These are phyloP conservation scores for Eristalinus aeneus DNA, from an alignment of 2,888 invertebrate species.

Conservation along the genomic window DNA sequence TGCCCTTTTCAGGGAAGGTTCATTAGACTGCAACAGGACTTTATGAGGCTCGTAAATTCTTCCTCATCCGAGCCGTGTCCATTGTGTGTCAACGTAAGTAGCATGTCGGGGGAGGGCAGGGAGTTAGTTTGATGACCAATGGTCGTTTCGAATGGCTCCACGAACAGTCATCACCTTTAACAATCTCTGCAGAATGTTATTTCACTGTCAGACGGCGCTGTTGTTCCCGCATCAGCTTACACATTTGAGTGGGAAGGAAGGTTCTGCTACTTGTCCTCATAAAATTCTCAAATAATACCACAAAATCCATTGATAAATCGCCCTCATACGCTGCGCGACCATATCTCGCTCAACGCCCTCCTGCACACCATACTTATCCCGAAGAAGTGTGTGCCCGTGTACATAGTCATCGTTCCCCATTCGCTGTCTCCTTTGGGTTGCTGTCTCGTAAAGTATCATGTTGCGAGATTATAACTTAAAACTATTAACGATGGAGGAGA, in stretches of 20 bases:
- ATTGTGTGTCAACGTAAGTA: constrained; percentile 1
- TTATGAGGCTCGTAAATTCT: constrained; percentile 50
- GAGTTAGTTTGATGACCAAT: constrained; percentile 41
- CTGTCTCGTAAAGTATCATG: constrained; percentile 70
- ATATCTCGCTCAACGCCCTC: neutral
- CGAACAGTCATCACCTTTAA: constrained; percentile 51
- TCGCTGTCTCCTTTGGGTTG: constrained; percentile 9
- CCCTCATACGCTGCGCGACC: constrained; percentile 48
- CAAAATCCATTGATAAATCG: constrained; percentile 71
- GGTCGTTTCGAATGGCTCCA: constrained; percentile 44
- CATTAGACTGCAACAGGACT: constrained; percentile 14
- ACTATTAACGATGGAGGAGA: constrained; percentile 62
- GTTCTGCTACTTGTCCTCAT: constrained; percentile 49
- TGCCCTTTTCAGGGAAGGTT: neutral
- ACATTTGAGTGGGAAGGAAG: constrained; percentile 40
- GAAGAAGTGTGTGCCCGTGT: neutral
- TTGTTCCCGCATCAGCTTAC: too few relatives aligned
- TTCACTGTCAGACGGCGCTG: neutral
- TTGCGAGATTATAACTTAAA: constrained; percentile 70
- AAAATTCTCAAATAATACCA: constrained; percentile 66
- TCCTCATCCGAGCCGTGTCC: neutral
- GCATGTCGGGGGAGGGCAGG: neutral
- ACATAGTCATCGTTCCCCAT: neutral
- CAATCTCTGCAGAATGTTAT: neutral
- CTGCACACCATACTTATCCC: constrained; percentile 33